Conservation (phyloP, 2,797 vertebrate species). For the Acropternis orthonyx region DNA sequence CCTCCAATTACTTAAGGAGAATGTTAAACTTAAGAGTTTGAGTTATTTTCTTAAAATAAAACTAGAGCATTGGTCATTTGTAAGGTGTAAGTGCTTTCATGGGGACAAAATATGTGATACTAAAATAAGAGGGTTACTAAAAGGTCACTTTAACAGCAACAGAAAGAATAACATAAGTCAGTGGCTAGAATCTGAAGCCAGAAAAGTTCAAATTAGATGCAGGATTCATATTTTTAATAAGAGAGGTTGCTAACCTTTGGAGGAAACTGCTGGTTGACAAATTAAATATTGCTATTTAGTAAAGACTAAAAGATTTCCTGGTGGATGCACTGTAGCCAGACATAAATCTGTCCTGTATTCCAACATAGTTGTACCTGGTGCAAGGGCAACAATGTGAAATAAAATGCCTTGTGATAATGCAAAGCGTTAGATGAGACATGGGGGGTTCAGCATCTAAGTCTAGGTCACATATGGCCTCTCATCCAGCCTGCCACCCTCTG, state of each 20-base stretch:
- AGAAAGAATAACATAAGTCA: not conserved
- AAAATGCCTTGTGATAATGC: not conserved
- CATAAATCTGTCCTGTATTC: not conserved
- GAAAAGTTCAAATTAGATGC: conserved; percentile 17
- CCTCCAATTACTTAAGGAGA: conserved; percentile 12
- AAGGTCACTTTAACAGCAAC: conserved; percentile 3
- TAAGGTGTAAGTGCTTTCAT: not conserved
- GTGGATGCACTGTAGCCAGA: not conserved
- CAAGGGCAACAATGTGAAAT: not conserved
- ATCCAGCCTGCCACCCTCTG: not conserved
- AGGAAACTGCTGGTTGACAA: not conserved
- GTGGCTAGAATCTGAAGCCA: not conserved
- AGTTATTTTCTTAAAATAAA: conserved; percentile 20
- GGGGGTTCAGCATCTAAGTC: not conserved
- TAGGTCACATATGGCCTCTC: not conserved
- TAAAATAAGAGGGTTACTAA: not conserved
- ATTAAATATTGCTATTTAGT: not conserved
- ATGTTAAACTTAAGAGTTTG: not conserved
- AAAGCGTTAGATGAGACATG: not conserved
- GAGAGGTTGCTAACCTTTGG: not conserved
- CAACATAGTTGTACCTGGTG: not conserved
- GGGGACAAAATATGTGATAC: not conserved
- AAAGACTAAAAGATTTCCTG: not conserved
- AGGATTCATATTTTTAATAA: conserved; percentile 20
- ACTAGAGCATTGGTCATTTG: not conserved